Evolutionary conservation across 2,113 vertebrate species (phyloP).

Genomic region (Thryonomys swinderianus): DNA sequence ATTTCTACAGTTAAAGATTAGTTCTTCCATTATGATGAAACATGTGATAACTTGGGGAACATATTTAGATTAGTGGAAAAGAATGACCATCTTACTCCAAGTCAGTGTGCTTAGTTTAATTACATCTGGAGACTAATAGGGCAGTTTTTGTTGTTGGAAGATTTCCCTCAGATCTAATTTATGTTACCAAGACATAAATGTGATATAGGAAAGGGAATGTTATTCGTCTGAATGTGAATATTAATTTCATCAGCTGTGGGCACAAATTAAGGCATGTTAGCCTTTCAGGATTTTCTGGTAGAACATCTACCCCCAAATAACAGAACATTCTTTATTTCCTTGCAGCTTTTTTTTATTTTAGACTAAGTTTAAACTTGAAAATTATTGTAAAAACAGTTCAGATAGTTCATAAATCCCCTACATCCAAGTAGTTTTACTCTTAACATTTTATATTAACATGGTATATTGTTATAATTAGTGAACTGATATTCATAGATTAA

Average conservation of each 20-base stretch:
- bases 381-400: background rate
- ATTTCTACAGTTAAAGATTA: background rate
- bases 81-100: background rate
- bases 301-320: background rate
- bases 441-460: background rate
- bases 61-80: background rate
- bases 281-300: background rate
- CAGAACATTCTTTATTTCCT: background rate
- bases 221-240: background rate
- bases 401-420: background rate
- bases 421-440: background rate
- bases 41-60: background rate
- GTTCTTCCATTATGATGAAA: background rate
- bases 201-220: background rate
- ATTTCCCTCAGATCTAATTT: background rate
- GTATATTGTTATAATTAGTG: background rate
- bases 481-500: background rate
- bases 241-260: background rate
- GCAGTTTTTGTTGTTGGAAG: background rate
- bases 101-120: background rate
- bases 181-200: background rate
- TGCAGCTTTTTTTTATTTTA: background rate
- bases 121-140: background rate
- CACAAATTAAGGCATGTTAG: background rate
- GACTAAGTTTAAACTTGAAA: background rate